phyloP scores from a whole-genome alignment of 2,113 vertebrate species.

The Eonycteris spelaea region DNA sequence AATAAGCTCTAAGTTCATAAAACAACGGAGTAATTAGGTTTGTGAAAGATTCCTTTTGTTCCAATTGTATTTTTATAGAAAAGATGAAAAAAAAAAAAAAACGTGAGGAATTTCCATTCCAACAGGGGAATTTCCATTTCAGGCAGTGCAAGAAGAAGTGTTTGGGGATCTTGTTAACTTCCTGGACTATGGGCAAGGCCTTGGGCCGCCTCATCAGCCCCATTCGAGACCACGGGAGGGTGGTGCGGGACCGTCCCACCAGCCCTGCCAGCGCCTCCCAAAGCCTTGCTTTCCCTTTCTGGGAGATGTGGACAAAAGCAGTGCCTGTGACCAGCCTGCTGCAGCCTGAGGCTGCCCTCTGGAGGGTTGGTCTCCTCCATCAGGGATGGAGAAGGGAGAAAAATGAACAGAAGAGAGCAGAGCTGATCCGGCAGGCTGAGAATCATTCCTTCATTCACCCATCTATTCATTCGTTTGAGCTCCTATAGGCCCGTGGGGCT shows the following conservation, averaged over 20 bases:
- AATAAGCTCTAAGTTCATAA: neutral
- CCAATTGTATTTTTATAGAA: neutral
- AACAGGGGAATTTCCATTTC: neutral
- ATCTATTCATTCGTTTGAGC: neutral
- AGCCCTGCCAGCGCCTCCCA: neutral
- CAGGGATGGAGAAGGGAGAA: too few relatives aligned
- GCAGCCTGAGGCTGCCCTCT: neutral
- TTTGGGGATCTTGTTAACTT: neutral
- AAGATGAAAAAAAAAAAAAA: neutral
- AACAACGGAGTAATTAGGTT: neutral
- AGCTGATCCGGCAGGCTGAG: neutral
- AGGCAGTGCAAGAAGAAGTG: neutral
- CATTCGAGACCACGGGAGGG: neutral
- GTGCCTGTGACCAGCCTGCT: neutral
- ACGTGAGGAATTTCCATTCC: neutral
- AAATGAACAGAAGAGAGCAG: neutral
- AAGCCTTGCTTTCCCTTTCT: neutral
- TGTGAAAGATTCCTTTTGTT: neutral
- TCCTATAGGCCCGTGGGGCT: neutral
- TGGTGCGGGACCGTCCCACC: fast-evolving
- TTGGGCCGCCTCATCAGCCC: neutral
- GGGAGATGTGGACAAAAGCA: neutral
- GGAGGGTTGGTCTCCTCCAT: neutral
- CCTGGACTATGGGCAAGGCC: neutral
- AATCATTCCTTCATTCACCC: neutral